phyloP scores from a whole-genome alignment of 2,113 vertebrate genomes.

The Upupa epops region DNA sequence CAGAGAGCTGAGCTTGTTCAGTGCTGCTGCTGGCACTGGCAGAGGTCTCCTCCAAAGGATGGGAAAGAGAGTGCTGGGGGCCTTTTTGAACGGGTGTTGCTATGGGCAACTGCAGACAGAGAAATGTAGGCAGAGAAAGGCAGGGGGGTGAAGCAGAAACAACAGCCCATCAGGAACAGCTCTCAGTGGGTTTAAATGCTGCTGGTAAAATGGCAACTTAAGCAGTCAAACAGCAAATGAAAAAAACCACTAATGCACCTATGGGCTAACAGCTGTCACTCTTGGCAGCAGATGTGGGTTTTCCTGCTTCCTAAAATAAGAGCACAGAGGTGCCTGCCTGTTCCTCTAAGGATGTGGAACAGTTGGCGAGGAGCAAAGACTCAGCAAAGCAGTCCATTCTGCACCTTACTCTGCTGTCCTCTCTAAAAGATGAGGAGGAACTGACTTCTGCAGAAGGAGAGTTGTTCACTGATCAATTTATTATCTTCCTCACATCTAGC shows the following conservation, averaged over 20 bases:
- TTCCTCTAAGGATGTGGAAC: not conserved
- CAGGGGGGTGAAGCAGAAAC: not conserved
- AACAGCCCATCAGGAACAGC: not conserved
- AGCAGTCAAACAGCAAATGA: not conserved
- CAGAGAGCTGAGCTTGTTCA: not conserved
- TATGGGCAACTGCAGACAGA: not conserved
- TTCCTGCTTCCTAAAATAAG: not conserved
- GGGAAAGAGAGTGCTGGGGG: accelerated
- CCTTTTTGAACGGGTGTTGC: constrained; percentile 5
- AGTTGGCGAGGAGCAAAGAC: not conserved
- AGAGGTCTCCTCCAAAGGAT: not conserved
- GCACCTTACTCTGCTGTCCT: not conserved
- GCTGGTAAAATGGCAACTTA: not conserved
- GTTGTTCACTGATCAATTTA: not conserved
- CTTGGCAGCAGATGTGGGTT: not conserved
- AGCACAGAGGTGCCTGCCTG: not conserved
- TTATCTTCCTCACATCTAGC: not conserved
- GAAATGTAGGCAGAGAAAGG: not conserved
- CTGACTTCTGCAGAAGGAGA: not conserved
- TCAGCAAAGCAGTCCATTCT: not conserved
- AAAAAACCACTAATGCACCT: not conserved
- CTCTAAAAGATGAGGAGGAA: not conserved
- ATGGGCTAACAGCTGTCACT: not conserved
- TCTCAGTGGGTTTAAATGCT: not conserved
- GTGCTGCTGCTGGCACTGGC: not conserved